Evolutionary conservation across 2,797 vertebrate genomes (phyloP).

Genomic region (Characodon lateralis): DNA sequence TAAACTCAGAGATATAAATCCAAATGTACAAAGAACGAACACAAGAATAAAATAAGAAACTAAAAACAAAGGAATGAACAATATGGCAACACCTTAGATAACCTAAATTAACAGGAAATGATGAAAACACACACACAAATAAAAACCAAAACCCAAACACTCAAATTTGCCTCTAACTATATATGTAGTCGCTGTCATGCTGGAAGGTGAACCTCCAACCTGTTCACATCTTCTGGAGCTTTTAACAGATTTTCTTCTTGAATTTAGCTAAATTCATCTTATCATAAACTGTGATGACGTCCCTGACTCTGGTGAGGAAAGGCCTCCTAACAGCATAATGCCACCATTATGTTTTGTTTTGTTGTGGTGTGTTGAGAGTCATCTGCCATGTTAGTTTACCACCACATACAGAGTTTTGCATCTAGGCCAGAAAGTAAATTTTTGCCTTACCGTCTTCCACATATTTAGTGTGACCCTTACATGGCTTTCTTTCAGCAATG

Average conservation of each 20-base stretch:
- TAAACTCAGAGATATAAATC: too few species aligned
- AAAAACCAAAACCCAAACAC: too few species aligned
- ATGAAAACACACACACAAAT: too few species aligned
- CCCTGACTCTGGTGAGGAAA: neutral
- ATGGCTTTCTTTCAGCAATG: neutral
- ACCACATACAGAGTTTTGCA: neutral
- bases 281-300: neutral
- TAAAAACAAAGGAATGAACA: too few species aligned
- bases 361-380: neutral
- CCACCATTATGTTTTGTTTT: neutral
- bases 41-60: too few species aligned
- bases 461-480: neutral
- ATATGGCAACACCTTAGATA: too few species aligned
- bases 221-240: neutral
- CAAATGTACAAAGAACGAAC: too few species aligned
- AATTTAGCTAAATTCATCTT: too few species aligned
- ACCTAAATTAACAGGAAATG: too few species aligned
- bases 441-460: neutral
- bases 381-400: neutral
- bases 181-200: too few species aligned
- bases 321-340: neutral
- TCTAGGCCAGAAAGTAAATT: neutral
- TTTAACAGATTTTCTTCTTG: neutral
- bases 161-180: too few species aligned
- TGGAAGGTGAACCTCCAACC: neutral